Percentiles rank a stretch among this genome's conserved stretches.
Evolutionary conservation across 2,797 vertebrate species (phyloP).

Genomic region (Paguma larvata): DNA sequence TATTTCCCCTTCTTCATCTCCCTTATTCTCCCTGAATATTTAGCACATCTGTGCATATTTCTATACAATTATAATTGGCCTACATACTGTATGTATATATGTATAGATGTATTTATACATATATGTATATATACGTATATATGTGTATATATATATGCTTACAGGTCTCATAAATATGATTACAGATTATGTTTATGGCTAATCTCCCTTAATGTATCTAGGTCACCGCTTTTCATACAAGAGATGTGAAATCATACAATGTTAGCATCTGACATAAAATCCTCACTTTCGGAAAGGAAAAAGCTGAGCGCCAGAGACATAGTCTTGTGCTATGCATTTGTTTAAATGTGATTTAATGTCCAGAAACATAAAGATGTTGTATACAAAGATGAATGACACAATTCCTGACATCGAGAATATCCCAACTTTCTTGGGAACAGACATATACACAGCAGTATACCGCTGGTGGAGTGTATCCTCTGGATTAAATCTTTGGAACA

Average conservation of each 20-base stretch:
- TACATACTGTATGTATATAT: neutral
- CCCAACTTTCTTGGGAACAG: neutral
- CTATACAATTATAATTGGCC: neutral
- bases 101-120: too few relatives aligned
- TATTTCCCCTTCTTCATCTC: too few relatives aligned
- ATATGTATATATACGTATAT: too few relatives aligned
- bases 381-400: neutral
- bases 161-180: neutral
- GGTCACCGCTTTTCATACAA: slow-evolving; percentile 15
- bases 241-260: slow-evolving; percentile 11
- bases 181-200: neutral
- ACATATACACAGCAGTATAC: neutral
- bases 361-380: slow-evolving; percentile 31
- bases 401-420: slow-evolving; percentile 5
- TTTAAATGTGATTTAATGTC: slow-evolving; percentile 30
- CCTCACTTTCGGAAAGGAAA: slow-evolving; percentile 34
- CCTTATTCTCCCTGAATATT: neutral
- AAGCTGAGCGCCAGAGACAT: neutral
- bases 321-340: neutral
- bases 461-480: neutral
- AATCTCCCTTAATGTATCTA: neutral
- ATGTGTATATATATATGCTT: neutral
- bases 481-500: slow-evolving; percentile 48
- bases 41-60: neutral
- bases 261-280: slow-evolving; percentile 23